Evolutionary conservation across 2,888 invertebrate genomes (phyloP), one percentile per base, ranked within the genome.

Genomic region (Hyposoter didymator): DNA sequence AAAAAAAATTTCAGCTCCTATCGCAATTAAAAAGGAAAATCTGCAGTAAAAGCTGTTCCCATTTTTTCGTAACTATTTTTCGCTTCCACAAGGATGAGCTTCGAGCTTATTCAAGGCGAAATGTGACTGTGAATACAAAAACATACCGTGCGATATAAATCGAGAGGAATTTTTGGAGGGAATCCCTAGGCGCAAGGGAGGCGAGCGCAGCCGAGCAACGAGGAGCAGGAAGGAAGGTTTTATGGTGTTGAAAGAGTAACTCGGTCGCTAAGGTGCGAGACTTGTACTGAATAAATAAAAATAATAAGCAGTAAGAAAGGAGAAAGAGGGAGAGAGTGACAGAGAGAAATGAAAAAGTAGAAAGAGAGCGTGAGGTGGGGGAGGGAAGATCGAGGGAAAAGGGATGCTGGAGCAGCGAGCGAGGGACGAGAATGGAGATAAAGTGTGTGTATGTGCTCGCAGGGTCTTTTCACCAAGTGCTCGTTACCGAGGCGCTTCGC

Each of bases 221-320:
- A 0, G 14, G 17, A 32, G 62, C 1, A 7, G 22, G 35, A 19
- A 39, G 22, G 35, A 19, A 39, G 22, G 32, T 39, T 43, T 45
- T 43, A 59, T 55, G 72, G 64, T 70, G 79, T 39, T 39, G 74
- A 69, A 67, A 73, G 74, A 75, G 67, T 80, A 80, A 76, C 45
- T 72, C 49, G 75, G 79, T 69, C 67, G 80, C 55, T 39, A 49
- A 74, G 78, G 84, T 70, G 79, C 73, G 75, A 80, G 84, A 70
- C 62, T 59, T n/a, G 69, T 43, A 55, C n/a, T 52, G 75, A 83
- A 79, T 79, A 69, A 69, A 86, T 76, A 81, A 81, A 84, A 78
- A 82, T 73, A 75, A 84, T 76, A 78, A 84, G 67, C n/a, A 39
- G 28, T n/a, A n/a, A 45, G 14, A 62, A 59, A 52, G 43, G 70